phyloP scores from a whole-genome alignment of 2,797 vertebrate species.

The Mus spretus region DNA sequence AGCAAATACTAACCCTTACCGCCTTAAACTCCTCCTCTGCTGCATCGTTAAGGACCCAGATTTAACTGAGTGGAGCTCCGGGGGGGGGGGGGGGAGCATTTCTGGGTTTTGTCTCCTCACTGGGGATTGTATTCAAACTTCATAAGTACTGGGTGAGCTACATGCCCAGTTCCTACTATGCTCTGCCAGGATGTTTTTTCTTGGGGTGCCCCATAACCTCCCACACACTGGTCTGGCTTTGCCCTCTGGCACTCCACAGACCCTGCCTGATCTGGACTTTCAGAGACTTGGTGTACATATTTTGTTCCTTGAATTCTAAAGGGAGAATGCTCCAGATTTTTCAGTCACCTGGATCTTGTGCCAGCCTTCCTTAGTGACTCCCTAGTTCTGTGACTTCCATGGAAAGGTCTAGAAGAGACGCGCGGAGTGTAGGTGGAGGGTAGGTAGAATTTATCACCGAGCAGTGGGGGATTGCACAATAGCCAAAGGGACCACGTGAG shows the following conservation, averaged over 20 bases:
- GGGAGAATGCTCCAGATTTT: background rate
- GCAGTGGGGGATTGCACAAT: background rate
- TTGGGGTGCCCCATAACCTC: background rate
- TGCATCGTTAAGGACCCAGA: background rate
- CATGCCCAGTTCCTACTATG: background rate
- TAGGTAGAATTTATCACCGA: background rate
- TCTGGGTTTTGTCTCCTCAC: background rate
- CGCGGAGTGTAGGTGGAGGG: background rate
- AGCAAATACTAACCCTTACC: too few species aligned
- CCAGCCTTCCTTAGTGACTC: background rate
- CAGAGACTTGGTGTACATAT: background rate
- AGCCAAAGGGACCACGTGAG: background rate
- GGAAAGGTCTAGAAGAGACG: background rate
- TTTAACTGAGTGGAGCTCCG: background rate
- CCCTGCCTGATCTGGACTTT: background rate
- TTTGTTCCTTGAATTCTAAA: conserved; percentile 8
- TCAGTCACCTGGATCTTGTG: background rate
- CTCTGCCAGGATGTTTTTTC: background rate
- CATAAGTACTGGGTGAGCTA: background rate
- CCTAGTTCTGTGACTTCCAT: background rate
- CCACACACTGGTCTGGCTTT: background rate
- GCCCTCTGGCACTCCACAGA: background rate
- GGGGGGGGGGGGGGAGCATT: background rate
- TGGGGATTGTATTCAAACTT: background rate
- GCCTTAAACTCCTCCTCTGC: background rate